Conservation (phyloP, 2,797 vertebrate genomes). For the Phoeniculus purpureus region DNA sequence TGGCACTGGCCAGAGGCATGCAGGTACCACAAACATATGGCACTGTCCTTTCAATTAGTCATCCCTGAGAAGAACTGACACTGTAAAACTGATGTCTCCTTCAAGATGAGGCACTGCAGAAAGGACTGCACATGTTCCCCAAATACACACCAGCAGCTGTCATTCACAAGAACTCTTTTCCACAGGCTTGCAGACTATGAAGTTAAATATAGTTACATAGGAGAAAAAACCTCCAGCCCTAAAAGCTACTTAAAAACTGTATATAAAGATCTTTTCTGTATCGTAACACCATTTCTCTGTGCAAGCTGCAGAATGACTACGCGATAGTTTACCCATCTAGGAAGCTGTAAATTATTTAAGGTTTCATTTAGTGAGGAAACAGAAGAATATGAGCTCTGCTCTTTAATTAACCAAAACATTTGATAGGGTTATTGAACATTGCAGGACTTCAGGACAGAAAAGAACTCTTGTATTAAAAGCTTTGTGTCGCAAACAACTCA, state of each 20-base stretch:
- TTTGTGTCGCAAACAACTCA: neutral
- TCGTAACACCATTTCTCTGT: neutral
- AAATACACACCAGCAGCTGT: conserved; percentile 20
- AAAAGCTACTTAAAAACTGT: conserved; percentile 37
- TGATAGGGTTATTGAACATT: neutral
- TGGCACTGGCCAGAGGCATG: neutral
- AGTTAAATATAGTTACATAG: conserved; percentile 36
- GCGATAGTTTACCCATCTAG: neutral
- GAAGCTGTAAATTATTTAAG: conserved; percentile 29
- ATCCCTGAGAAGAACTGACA: neutral
- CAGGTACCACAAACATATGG: neutral
- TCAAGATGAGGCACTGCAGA: neutral
- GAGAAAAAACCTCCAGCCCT: neutral
- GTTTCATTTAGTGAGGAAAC: conserved; percentile 25
- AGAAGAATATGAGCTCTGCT: conserved; percentile 15
- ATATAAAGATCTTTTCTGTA: neutral
- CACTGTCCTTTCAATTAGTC: neutral
- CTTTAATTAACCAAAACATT: conserved; percentile 54
- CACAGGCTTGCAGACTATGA: conserved; percentile 34
- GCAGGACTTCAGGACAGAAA: neutral
- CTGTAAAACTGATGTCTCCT: neutral
- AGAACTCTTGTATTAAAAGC: neutral
- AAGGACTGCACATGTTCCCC: neutral
- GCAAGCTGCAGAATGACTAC: conserved; percentile 18
- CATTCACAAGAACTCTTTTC: conserved; percentile 26